phyloP scores from a whole-genome alignment of 2,797 vertebrate species.

The Euphonia xanthogaster region DNA sequence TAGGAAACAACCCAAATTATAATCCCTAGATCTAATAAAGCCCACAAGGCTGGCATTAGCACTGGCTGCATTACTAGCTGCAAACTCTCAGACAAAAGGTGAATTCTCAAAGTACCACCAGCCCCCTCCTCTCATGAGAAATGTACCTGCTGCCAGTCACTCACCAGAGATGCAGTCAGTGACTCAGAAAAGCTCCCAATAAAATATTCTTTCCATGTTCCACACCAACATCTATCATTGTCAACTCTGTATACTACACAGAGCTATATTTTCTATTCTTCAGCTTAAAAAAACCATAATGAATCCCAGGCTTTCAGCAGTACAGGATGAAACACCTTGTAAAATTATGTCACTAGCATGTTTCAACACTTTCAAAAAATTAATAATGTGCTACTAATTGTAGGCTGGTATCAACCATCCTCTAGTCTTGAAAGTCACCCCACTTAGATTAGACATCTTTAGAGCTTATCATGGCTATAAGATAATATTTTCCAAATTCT shows the following conservation, averaged over 20 bases:
- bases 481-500: not conserved
- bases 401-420: not conserved
- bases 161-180: not conserved
- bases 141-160: not conserved
- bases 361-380: not conserved
- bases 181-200: not conserved
- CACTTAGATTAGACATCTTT: not conserved
- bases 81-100: not conserved
- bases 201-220: not conserved
- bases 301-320: not conserved
- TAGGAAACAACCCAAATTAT: not conserved
- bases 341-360: not conserved
- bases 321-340: not conserved
- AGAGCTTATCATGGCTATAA: accelerated
- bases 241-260: not conserved
- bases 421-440: not conserved
- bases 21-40: not conserved
- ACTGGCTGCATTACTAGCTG: not conserved
- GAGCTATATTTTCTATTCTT: not conserved
- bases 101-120: not conserved
- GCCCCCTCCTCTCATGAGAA: not conserved
- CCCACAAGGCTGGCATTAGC: not conserved
- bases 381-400: not conserved
- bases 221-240: not conserved
- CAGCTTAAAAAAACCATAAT: not conserved